Conservation (phyloP, 2,797 vertebrate genomes). For the Rhadinocentrus ornatus region DNA sequence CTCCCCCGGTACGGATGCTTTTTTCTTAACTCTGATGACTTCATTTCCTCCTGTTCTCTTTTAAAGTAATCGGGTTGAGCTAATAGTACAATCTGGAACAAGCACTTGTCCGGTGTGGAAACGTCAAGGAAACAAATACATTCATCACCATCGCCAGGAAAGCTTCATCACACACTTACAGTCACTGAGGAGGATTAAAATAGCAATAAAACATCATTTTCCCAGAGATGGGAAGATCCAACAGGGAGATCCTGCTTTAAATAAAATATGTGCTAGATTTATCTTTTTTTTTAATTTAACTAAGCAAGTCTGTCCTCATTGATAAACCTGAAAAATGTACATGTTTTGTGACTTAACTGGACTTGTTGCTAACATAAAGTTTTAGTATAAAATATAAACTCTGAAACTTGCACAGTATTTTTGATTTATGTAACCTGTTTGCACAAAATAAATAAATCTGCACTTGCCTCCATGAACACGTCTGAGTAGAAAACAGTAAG, state of each 20-base stretch:
- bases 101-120: constrained; percentile 78
- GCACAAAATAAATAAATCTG: constrained; percentile 43
- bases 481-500: constrained; percentile 16
- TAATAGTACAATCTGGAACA: constrained; percentile 71
- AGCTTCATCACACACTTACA: constrained; percentile 62
- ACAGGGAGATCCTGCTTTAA: constrained; percentile 32
- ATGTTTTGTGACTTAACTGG: constrained; percentile 33
- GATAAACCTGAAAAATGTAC: constrained; percentile 51
- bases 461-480: neutral
- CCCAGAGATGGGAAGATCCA: constrained; percentile 31
- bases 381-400: constrained; percentile 81
- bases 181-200: constrained; percentile 60
- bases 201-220: constrained; percentile 19
- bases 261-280: constrained; percentile 48
- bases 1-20: constrained; percentile 51
- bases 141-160: constrained; percentile 78
- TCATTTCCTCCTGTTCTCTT: constrained; percentile 57
- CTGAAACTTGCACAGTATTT: constrained; percentile 68
- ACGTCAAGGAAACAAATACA: constrained; percentile 78
- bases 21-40: constrained; percentile 53
- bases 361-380: constrained; percentile 66
- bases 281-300: constrained; percentile 18
- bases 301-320: constrained; percentile 31
- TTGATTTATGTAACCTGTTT: constrained; percentile 58
- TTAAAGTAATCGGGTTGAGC: constrained; percentile 53